A percentile compares a stretch with the other conserved stretches of the same genome.
Evolutionary conservation across 1,140 invertebrate genomes (phyloP).

Genomic region (Ephestia elutella): DNA sequence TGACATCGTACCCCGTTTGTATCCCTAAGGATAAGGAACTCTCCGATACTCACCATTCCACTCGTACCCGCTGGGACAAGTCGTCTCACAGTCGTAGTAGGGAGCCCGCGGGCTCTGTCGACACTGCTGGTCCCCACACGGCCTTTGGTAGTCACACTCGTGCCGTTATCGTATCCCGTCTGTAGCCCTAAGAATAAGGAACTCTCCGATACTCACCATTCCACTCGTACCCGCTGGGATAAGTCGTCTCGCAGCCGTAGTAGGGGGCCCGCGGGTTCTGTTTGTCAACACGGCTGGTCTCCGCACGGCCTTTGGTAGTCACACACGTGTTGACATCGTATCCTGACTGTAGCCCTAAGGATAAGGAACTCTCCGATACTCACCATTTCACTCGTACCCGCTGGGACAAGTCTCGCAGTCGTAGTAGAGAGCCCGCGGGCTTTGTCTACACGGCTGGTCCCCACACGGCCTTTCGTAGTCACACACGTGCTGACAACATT

Average conservation of each 20-base stretch:
- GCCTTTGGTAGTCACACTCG: conserved; percentile 76
- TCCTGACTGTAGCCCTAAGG: too few relatives aligned
- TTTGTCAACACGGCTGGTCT: too few relatives aligned
- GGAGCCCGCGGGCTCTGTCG: conserved; percentile 78
- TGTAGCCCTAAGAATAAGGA: conserved; percentile 88
- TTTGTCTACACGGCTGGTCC: too few relatives aligned
- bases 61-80: conserved; percentile 85
- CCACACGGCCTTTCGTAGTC: conserved; percentile 61
- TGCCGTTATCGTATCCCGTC: conserved; percentile 86
- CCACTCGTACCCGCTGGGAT: conserved; percentile 85
- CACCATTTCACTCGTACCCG: conserved; percentile 90
- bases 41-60: conserved; percentile 86
- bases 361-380: conserved; percentile 2
- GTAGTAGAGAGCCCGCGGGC: too few relatives aligned
- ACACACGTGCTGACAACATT: conserved; percentile 83
- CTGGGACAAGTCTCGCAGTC: conserved; percentile 76
- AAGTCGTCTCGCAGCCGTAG: too few relatives aligned
- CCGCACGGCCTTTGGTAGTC: too few relatives aligned
- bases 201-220: conserved; percentile 85
- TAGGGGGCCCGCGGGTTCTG: too few relatives aligned
- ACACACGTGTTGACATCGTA: too few relatives aligned
- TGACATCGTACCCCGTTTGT: too few relatives aligned
- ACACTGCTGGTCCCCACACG: conserved; percentile 78
- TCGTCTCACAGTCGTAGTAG: conserved; percentile 85
- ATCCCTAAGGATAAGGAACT: too few relatives aligned